Base-by-base conservation (phyloP, 2,888 invertebrate genomes). In the Stenotaenia linearis region DNA sequence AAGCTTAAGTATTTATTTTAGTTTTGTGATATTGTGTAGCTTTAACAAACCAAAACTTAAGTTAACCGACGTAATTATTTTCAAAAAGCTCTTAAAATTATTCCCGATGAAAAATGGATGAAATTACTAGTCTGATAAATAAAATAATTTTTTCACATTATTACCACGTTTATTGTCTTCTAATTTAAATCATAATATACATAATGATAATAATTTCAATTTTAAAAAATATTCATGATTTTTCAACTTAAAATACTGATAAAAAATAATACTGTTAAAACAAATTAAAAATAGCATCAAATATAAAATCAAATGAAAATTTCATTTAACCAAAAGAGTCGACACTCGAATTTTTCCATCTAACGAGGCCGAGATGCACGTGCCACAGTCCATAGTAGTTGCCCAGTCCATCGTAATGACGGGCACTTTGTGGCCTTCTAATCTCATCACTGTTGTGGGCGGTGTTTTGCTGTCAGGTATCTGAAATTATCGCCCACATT, bases 371-470 rank as follows among this genome's bases (percentile, higher is more conserved):
- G 90, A 89, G 79, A 90, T 87, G 83, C 90, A 90, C 15, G 89
- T 89, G 69, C 88, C 88, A 37, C 89, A 90, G 83, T 90, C 89
- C 84, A 89, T 88, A 28, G 89, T 88, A 23, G 88, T 88, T 9
- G 89, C 88, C 90, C 90, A 90, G 84, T 90, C 90, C 74, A 90
- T 89, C 30, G 90, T 89, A 23, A 89, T 85, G 1, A 88, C 86
- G 0, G 88, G 86, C 30, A 88, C 86, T 81, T 86, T 88, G 83
- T 90, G 90, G 37, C 89, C 89, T 40, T 89, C 88, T 69, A 90
- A 84, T 79, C 88, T 87, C 83, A 90, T 85, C 61, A 88, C 86
- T 82, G 84, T 86, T 40, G 84, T 21, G 23, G 40, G 37, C 25
- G 69, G 69, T 12, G 23, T 69, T 69, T 69, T 69, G 25, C 28